A percentile compares a stretch with the other conserved stretches of the same genome.
Conservation (phyloP, 2,888 invertebrate genomes). For the Germaria angustata region DNA sequence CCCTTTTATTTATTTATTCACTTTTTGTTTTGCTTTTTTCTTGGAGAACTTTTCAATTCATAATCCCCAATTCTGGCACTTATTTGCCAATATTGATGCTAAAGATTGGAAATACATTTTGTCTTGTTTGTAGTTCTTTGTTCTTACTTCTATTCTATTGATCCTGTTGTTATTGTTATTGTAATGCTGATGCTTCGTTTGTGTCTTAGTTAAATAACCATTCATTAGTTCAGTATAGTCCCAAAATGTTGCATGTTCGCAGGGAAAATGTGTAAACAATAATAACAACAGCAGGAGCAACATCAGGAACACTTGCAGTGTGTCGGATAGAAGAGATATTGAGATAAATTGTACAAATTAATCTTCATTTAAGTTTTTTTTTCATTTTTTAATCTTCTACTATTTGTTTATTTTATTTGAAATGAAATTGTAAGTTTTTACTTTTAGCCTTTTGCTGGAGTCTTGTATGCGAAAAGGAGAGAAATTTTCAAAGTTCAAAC, state of each 20-base stretch:
- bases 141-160: too few relatives aligned
- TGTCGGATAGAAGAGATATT: slow-evolving; percentile 34
- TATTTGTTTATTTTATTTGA: neutral
- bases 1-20: too few relatives aligned
- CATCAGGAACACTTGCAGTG: neutral
- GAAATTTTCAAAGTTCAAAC: slow-evolving; percentile 61
- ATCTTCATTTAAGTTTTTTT: too few relatives aligned
- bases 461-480: slow-evolving; percentile 41
- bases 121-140: too few relatives aligned
- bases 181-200: neutral
- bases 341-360: slow-evolving; percentile 65
- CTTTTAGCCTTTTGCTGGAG: neutral
- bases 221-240: slow-evolving; percentile 50
- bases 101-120: too few relatives aligned
- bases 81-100: too few relatives aligned
- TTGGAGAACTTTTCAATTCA: too few relatives aligned
- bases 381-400: slow-evolving; percentile 27
- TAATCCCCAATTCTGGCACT: too few relatives aligned
- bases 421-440: neutral
- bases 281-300: too few relatives aligned
- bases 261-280: too few relatives aligned
- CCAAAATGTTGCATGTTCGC: slow-evolving; percentile 1
- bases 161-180: neutral
- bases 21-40: too few relatives aligned
- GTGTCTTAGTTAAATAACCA: slow-evolving; percentile 34